These are phyloP conservation scores for Ophthalmolycus amberensis DNA, from an alignment of 2,113 vertebrate genomes.

Conservation along the genomic window DNA sequence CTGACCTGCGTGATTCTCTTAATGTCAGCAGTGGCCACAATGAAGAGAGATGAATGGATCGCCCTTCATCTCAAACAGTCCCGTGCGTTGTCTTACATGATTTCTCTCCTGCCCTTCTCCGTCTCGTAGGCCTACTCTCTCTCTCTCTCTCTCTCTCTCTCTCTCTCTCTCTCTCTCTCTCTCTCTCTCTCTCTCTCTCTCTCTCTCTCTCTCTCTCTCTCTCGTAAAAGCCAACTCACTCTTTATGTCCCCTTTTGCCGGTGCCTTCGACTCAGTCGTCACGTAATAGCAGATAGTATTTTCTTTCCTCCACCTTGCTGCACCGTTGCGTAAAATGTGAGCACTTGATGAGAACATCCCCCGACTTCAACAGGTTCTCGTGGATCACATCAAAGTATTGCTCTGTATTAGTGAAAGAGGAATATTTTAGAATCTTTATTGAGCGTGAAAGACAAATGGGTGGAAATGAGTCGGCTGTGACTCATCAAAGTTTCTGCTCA, in stretches of 20 bases:
- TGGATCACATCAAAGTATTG: conserved; percentile 14
- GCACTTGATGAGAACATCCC: conserved; percentile 39
- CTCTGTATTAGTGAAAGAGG: conserved; percentile 26
- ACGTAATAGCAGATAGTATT: conserved; percentile 34
- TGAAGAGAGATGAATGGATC: conserved; percentile 38
- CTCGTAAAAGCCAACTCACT: conserved; percentile 1
- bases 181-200: no score
- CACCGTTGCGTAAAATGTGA: conserved; percentile 15
- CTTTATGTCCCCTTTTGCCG: not conserved
- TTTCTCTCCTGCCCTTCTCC: conserved; percentile 15
- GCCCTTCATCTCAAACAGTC: conserved; percentile 43
- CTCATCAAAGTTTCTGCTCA: conserved; percentile 50
- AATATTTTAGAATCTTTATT: conserved; percentile 46
- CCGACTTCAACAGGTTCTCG: conserved; percentile 32
- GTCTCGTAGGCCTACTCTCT: not conserved
- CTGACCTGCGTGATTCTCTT: conserved; percentile 20
- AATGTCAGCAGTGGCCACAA: not conserved
- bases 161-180: not conserved
- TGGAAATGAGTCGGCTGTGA: conserved; percentile 39
- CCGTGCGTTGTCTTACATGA: conserved; percentile 16
- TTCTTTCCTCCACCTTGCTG: conserved; percentile 12
- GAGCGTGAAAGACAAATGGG: conserved; percentile 44
- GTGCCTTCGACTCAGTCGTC: conserved; percentile 26
- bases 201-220: not conserved
- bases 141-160: no score